These are phyloP conservation scores for Diabrotica undecimpunctata DNA, from an alignment of 1,140 invertebrate species.

Conservation along the genomic window DNA sequence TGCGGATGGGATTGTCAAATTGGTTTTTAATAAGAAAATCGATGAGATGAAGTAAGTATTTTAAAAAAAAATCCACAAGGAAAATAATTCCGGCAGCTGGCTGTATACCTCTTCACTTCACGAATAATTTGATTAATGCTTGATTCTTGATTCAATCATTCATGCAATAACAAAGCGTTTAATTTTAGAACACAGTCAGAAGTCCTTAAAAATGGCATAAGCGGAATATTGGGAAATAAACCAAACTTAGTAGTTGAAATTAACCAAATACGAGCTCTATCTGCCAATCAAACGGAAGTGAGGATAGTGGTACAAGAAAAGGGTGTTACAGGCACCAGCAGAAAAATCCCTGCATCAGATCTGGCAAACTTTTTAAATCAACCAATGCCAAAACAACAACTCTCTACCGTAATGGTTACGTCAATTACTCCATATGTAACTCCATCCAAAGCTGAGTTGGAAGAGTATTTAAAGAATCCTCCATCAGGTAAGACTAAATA, in stretches of 20 bases:
- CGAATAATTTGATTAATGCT: conserved; percentile 6
- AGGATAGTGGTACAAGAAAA: conserved; percentile 76
- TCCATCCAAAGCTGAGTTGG: conserved; percentile 70
- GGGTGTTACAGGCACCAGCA: conserved; percentile 58
- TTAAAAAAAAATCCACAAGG: no score
- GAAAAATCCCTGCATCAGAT: conserved; percentile 72
- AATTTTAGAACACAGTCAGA: conserved; percentile 63
- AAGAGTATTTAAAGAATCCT: conserved; percentile 85
- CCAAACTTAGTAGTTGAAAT: conserved; percentile 76
- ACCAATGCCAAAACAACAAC: conserved; percentile 63
- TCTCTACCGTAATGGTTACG: conserved; percentile 62
- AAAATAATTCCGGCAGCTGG: no score
- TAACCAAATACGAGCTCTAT: conserved; percentile 69
- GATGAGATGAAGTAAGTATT: conserved; percentile 63
- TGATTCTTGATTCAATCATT: no score
- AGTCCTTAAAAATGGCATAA: conserved; percentile 66
- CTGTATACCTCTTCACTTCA: no score
- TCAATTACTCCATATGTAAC: conserved; percentile 58
- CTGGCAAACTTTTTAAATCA: conserved; percentile 66
- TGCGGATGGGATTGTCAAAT: conserved; percentile 80
- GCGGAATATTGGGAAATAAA: conserved; percentile 72
- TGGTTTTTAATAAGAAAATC: conserved; percentile 78
- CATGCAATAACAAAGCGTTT: background rate
- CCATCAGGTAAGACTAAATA: conserved; percentile 63
- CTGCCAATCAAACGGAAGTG: conserved; percentile 70